A percentile compares a stretch with the other conserved stretches of the same genome.
These are phyloP conservation scores for Mastigias papua DNA, from an alignment of 30 jellyfish, hydroid and myxozoan species.

Conservation along the genomic window DNA sequence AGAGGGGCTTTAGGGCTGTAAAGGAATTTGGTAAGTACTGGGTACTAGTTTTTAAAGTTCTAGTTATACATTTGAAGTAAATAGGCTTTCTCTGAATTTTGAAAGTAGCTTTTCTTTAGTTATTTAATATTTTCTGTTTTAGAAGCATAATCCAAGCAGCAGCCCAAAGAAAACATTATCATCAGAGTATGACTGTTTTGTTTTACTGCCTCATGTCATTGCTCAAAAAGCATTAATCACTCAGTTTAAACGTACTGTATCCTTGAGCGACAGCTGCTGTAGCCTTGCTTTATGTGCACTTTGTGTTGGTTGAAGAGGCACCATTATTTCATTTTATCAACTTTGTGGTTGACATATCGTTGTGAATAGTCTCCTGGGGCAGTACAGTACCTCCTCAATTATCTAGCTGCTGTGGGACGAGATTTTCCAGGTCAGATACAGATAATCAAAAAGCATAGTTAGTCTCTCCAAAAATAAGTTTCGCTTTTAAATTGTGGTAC, in stretches of 20 bases:
- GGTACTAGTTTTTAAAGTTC: too few relatives aligned
- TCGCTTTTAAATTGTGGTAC: not conserved
- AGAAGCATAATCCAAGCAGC: not conserved
- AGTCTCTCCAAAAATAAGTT: not conserved
- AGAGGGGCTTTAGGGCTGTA: too few relatives aligned
- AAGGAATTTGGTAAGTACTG: too few relatives aligned
- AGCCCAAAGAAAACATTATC: constrained; percentile 19
- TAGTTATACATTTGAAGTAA: too few relatives aligned
- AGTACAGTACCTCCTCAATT: too few relatives aligned
- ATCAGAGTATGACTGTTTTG: not conserved
- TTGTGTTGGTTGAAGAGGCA: not conserved
- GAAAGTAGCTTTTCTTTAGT: too few relatives aligned
- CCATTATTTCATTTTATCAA: not conserved
- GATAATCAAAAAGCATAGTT: too few relatives aligned
- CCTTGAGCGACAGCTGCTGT: not conserved
- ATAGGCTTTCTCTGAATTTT: too few relatives aligned
- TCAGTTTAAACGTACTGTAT: too few relatives aligned
- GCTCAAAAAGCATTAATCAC: not conserved
- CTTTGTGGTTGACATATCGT: not conserved
- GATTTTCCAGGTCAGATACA: too few relatives aligned
- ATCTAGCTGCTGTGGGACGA: too few relatives aligned
- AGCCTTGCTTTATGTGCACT: not conserved
- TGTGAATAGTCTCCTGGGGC: too few relatives aligned
- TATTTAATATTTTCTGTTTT: not conserved
- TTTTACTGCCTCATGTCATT: not conserved